Evolutionary conservation across 2,797 vertebrate genomes (phyloP).

Genomic region (Lacerta agilis): DNA sequence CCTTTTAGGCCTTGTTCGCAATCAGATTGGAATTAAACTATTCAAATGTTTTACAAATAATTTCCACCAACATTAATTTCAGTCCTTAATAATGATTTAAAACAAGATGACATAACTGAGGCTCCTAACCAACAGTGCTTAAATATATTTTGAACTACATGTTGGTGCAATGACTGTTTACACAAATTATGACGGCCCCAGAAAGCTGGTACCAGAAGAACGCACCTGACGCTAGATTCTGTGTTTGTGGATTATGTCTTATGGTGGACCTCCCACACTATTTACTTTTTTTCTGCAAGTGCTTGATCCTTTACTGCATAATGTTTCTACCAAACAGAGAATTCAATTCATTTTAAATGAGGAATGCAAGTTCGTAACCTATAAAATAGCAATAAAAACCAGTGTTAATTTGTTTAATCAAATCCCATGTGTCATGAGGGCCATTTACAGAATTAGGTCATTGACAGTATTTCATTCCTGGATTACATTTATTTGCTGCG

Average conservation of each 20-base stretch:
- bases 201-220: background rate
- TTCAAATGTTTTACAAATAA: conserved; percentile 42
- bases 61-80: conserved; percentile 21
- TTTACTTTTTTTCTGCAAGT: background rate
- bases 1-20: conserved; percentile 32
- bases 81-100: background rate
- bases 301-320: background rate
- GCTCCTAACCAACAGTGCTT: background rate
- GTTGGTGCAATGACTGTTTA: background rate
- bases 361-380: background rate
- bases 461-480: no score
- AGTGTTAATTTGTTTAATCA: background rate
- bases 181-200: background rate
- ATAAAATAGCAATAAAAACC: background rate
- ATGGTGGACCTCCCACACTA: background rate
- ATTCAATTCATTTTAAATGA: background rate
- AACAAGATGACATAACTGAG: background rate
- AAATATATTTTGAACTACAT: conserved; percentile 6
- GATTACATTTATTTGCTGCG: no score
- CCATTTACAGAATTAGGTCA: background rate
- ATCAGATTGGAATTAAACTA: conserved; percentile 21
- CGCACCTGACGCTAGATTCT: background rate
- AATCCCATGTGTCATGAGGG: background rate
- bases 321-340: background rate
- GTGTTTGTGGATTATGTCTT: background rate